Evolutionary conservation across 2,797 vertebrate species (phyloP), one percentile per base, ranked within the genome.

Genomic region (Cossypha niveicapilla): DNA sequence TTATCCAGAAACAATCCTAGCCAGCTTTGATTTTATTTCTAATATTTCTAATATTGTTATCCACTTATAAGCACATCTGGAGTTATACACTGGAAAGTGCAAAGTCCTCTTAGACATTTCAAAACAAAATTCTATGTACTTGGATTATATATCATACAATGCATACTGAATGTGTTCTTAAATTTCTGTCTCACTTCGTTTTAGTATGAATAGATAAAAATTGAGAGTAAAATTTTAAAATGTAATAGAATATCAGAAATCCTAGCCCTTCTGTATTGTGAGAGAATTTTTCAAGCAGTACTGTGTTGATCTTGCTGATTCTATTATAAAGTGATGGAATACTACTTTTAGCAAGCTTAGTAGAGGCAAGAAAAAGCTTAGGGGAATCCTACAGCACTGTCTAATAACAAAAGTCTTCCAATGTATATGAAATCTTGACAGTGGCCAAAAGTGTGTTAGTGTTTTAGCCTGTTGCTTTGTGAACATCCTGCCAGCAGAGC

Each of bases 371-470:
- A 28, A 35, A 82, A 84, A 65, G 6, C 11, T 57, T 74, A 57
- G 18, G 45, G 76, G 50, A 71, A 22, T 57, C 39, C 25, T 60
- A 27, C 28, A 66, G 18, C 12, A 18, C 47, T 34, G 30, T 17
- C 66, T 42, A 58, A 66, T n/a, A 63, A 63, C 21, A 71, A 17
- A 80, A 48, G 27, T 24, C 80, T 77, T 61, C 51, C 67, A 68
- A 86, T 41, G 27, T 42, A 23, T 15, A 10, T 7, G 17, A 19
- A 35, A 18, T 50, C 44, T 67, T 79, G 51, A 66, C 60, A 60
- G 44, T 22, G 67, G 34, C 34, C 8, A 1, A 53, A 48, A 73
- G 6, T 0, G 0, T 15, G n/a, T 58, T 80, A 77, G 37, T 5
- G 51, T 79, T 88, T 92, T 19, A 66, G 34, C 6, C 63, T 63